phyloP scores from a whole-genome alignment of 2,113 vertebrate species.

The Hippopotamus amphibius region DNA sequence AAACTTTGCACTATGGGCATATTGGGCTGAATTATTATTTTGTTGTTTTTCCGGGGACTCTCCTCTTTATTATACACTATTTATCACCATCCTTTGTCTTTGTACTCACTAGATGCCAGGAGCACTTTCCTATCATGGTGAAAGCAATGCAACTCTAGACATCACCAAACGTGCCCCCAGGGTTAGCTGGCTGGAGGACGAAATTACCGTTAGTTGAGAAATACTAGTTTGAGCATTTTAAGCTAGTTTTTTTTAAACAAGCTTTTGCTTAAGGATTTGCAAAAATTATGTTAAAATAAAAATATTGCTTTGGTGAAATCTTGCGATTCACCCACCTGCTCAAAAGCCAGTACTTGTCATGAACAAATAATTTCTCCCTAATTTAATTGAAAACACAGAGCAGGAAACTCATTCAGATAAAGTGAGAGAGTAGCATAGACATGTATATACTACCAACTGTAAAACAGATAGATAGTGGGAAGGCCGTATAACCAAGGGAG shows the following conservation, averaged over 20 bases:
- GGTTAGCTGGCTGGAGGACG: rapidly evolving
- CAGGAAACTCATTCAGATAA: constrained; percentile 43
- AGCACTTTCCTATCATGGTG: background rate
- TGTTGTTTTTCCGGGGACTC: background rate
- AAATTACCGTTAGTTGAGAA: background rate
- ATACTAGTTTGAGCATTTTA: background rate
- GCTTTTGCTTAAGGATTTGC: background rate
- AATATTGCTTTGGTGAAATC: constrained; percentile 47
- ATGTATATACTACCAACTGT: too few species aligned
- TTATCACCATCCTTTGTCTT: background rate
- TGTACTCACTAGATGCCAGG: background rate
- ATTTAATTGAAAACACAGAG: constrained; percentile 42
- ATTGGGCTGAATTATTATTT: background rate
- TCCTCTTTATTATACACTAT: background rate
- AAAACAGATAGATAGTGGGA: too few species aligned
- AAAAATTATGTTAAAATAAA: constrained; percentile 59
- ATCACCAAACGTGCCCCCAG: background rate
- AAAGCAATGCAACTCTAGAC: background rate
- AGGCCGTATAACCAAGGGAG: too few species aligned
- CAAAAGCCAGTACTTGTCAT: constrained; percentile 54
- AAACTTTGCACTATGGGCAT: background rate
- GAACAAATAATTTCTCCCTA: constrained; percentile 34
- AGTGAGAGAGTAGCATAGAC: too few species aligned
- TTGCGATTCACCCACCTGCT: constrained; percentile 53
- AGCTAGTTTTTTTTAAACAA: background rate